Evolutionary conservation across 2,888 invertebrate species (phyloP), one percentile per base, ranked within the genome.

Genomic region (Lepidocyrtinus sp.): DNA sequence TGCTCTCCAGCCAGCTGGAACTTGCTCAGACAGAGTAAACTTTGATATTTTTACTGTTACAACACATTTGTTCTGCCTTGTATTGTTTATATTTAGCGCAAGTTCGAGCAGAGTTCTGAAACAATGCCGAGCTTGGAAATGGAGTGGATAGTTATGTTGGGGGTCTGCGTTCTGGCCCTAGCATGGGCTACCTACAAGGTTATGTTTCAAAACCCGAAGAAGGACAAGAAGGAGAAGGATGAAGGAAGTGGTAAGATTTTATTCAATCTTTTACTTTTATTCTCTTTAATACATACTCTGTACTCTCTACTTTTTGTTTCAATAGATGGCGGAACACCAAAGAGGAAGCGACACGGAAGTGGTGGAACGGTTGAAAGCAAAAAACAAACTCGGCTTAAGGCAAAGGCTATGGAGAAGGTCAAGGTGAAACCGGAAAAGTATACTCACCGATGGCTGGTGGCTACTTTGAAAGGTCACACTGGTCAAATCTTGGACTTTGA

Each of bases 381-480:
- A 27, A 78, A 72, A 27, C 27, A 22, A 7, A 12, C 36, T 36
- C 17, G 27, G 2, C 17, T 25, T 71, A n/a, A 77, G 45, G 27
- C 22, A 71, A 75, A 17, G 12, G 17, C 5, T 59, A 71, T 22
- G 65, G 24, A n/a, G 17, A 69, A 17, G 36, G 22, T n/a, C n/a
- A n/a, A 19, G 7, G 21, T 2, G 5, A 21, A 50, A 21, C 46
- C 15, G 22, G 75, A 76, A 67, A 78, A 78, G 24, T 93, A 91
- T 89, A 89, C 89, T n/a, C 94, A 95, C 88, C 92, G 92, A n/a
- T 96, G 95, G 95, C 90, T 95, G 83, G 90, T 93, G 27, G 92
- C 94, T 83, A 92, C 93, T 74, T 90, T 96, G 86, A 96, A 96
- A 89, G 95, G 95, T 15, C 96, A 96, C 88, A 93, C 93, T 0